A percentile compares a stretch with the other conserved stretches of the same genome.
Evolutionary conservation across 2,797 vertebrate species (phyloP).

Genomic region (Squalus acanthias): DNA sequence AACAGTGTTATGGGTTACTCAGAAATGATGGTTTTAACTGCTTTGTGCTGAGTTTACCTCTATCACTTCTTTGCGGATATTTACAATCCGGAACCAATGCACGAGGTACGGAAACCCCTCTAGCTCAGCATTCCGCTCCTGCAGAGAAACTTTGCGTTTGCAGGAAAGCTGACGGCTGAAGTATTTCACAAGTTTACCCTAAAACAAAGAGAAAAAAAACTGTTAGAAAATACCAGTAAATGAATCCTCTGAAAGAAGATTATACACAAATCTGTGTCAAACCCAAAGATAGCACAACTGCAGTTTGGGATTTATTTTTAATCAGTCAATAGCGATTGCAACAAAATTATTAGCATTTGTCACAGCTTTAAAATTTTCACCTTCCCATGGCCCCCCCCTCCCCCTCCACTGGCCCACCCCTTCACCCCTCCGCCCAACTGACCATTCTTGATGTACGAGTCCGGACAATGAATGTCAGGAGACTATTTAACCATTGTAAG

Average conservation of each 20-base stretch:
- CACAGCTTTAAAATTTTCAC: not conserved
- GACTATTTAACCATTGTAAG: not conserved
- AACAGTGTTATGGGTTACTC: not conserved
- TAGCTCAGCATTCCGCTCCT: conserved; percentile 82
- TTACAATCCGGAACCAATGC: conserved; percentile 93
- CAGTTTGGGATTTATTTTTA: not conserved
- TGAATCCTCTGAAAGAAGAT: not conserved
- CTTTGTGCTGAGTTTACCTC: conserved; percentile 62
- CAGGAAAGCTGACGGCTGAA: conserved; percentile 97
- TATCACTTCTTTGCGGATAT: conserved; percentile 88
- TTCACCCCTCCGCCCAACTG: too few species aligned
- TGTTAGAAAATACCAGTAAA: conserved; percentile 1
- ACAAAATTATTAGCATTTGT: not conserved
- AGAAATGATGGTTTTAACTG: not conserved
- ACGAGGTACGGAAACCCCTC: conserved; percentile 86
- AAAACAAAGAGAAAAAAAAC: conserved; percentile 40
- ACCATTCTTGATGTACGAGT: too few species aligned
- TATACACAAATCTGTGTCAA: not conserved
- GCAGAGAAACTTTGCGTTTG: conserved; percentile 88
- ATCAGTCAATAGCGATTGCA: not conserved
- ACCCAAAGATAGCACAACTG: not conserved
- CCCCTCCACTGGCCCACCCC: not conserved
- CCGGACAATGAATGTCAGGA: not conserved
- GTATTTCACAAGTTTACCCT: conserved; percentile 98
- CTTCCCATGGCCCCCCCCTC: not conserved